Conservation (phyloP, 2,113 vertebrate genomes). For the Nettapus auritus region DNA sequence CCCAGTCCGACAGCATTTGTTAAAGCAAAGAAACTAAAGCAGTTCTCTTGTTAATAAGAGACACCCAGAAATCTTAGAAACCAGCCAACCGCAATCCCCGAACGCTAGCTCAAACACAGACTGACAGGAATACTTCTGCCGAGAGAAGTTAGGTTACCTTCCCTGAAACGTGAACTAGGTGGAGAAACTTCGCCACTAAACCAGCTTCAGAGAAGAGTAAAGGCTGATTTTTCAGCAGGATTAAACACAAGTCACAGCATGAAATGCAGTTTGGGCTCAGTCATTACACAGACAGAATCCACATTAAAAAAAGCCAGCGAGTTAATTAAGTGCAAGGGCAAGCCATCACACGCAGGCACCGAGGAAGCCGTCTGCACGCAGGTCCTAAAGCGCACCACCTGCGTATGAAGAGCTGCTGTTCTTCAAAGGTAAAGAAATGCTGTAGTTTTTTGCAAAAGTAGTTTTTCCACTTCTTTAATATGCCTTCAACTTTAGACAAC, state of each 20-base stretch:
- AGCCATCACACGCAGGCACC: background rate
- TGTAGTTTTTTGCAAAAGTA: background rate
- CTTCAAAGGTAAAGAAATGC: background rate
- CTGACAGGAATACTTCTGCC: background rate
- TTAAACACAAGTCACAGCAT: slow-evolving; percentile 33
- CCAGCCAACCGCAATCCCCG: accelerated
- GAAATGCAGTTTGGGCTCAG: background rate
- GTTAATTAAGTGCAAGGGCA: background rate
- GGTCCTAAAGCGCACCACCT: background rate
- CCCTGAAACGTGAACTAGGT: background rate
- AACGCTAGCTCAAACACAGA: background rate
- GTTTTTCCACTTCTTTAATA: background rate
- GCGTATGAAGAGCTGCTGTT: background rate
- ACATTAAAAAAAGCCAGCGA: background rate
- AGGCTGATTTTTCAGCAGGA: background rate
- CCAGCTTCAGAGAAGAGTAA: background rate
- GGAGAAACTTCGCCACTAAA: background rate
- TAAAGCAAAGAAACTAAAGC: background rate
- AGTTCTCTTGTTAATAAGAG: background rate
- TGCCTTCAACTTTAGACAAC: background rate
- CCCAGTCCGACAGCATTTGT: accelerated
- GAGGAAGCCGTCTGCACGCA: background rate
- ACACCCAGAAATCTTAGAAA: background rate
- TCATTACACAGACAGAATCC: background rate
- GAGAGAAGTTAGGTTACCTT: background rate